Evolutionary conservation across 1,140 invertebrate genomes (phyloP).

Genomic region (Sarcophaga bullata): DNA sequence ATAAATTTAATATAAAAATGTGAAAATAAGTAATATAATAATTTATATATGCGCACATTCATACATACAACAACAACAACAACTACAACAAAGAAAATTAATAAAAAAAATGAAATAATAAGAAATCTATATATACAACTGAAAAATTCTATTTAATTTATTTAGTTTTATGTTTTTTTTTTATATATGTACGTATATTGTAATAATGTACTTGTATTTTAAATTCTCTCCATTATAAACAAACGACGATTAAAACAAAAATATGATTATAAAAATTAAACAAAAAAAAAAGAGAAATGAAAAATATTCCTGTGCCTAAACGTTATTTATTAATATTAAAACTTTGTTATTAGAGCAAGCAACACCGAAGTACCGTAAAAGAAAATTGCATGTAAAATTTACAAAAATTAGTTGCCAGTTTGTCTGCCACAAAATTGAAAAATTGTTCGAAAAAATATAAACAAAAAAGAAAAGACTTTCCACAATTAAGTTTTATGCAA

Average conservation of each 20-base stretch:
- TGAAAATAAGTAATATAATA: conserved; percentile 25
- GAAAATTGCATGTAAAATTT: too few species aligned
- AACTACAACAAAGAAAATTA: conserved; percentile 29
- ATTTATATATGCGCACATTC: conserved; percentile 38
- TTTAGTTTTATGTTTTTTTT: conserved; percentile 14
- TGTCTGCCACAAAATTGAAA: too few species aligned
- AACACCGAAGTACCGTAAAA: too few species aligned
- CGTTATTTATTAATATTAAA: not conserved
- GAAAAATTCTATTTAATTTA: not conserved
- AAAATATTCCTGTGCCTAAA: not conserved
- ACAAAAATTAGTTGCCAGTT: too few species aligned
- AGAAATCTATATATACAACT: conserved; percentile 3
- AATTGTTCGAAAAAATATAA: too few species aligned
- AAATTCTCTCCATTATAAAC: not conserved
- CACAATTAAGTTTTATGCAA: too few species aligned
- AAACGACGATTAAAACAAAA: not conserved
- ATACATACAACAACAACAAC: conserved; percentile 30
- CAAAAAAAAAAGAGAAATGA: not conserved
- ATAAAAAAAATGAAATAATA: not conserved
- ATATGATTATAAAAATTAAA: not conserved
- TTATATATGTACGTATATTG: not conserved
- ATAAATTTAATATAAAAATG: conserved; percentile 4
- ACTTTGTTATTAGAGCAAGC: too few species aligned
- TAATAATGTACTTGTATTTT: not conserved
- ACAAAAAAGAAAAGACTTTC: too few species aligned